These are phyloP conservation scores for Eupithecia inturbata DNA, from an alignment of 2,888 invertebrate species.

Conservation along the genomic window DNA sequence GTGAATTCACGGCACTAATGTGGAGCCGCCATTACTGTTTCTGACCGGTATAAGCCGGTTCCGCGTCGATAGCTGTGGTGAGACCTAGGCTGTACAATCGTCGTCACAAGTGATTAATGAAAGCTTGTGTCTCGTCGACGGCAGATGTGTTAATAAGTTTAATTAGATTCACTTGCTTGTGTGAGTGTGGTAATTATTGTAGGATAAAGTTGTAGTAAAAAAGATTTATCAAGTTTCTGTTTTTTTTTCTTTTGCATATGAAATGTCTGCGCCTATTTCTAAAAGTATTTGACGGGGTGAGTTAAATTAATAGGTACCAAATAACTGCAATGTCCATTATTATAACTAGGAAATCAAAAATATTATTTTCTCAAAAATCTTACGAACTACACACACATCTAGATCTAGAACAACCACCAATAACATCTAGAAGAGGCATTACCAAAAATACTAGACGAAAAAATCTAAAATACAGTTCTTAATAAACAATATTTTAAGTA, in stretches of 20 bases:
- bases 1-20: too few species aligned
- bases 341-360: too few species aligned
- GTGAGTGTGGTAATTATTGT: neutral
- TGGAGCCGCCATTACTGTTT: too few species aligned
- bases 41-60: neutral
- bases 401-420: too few species aligned
- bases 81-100: slow-evolving; percentile 46
- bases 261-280: too few species aligned
- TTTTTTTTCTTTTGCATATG: slow-evolving; percentile 41
- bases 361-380: too few species aligned
- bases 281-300: too few species aligned
- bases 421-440: too few species aligned
- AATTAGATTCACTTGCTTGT: slow-evolving; percentile 66
- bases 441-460: too few species aligned
- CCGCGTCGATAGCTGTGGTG: neutral
- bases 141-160: slow-evolving; percentile 71
- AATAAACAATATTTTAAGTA: neutral
- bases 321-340: too few species aligned
- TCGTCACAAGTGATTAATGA: slow-evolving; percentile 66
- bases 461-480: neutral
- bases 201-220: neutral
- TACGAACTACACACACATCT: too few species aligned
- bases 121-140: slow-evolving; percentile 57
- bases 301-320: too few species aligned
- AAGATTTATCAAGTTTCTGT: slow-evolving; percentile 30